Evolutionary conservation across 2,113 vertebrate species (phyloP).

Genomic region (Chroicocephalus ridibundus): DNA sequence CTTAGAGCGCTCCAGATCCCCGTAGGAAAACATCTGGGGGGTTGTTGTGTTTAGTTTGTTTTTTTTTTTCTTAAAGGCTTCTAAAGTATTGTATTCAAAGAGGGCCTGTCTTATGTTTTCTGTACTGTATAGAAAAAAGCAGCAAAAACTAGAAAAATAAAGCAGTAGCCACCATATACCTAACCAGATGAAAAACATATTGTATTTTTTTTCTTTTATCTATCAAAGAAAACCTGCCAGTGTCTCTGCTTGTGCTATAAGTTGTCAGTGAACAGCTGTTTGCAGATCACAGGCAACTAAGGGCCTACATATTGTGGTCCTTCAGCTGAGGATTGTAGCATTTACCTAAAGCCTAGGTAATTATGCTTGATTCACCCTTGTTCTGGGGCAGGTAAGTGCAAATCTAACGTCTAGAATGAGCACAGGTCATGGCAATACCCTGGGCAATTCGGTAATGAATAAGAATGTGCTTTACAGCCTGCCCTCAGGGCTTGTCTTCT

Average conservation of each 20-base stretch:
- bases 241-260: not conserved
- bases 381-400: not conserved
- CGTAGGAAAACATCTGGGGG: not conserved
- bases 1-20: slow-evolving; percentile 39
- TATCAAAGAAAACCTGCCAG: not conserved
- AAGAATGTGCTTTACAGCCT: not conserved
- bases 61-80: not conserved
- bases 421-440: not conserved
- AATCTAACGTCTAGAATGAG: not conserved
- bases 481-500: not conserved
- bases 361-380: not conserved
- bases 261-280: not conserved
- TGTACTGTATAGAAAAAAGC: slow-evolving; percentile 24
- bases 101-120: slow-evolving; percentile 38
- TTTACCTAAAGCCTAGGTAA: not conserved
- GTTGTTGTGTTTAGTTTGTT: not conserved
- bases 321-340: not conserved
- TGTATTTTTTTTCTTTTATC: not conserved
- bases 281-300: not conserved
- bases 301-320: not conserved
- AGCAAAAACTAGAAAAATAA: not conserved
- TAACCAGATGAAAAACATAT: slow-evolving; percentile 4
- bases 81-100: slow-evolving; percentile 20
- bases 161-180: not conserved
- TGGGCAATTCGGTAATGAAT: not conserved